phyloP scores from a whole-genome alignment of 2,797 vertebrate species.

The Lepus townsendii region DNA sequence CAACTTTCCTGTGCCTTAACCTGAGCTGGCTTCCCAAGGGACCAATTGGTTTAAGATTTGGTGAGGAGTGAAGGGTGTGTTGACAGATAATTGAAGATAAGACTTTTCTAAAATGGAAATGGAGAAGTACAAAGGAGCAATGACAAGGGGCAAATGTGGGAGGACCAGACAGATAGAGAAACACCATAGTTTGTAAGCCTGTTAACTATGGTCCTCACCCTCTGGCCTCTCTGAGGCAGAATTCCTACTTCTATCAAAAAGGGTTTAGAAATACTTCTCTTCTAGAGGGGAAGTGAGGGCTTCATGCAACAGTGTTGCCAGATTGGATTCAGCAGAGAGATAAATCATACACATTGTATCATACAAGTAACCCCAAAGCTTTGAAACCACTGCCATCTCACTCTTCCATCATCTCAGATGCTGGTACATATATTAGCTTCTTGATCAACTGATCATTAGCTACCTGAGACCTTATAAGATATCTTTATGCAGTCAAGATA shows the following conservation, averaged over 20 bases:
- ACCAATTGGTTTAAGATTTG: background rate
- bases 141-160: background rate
- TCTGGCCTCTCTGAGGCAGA: background rate
- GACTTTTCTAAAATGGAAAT: background rate
- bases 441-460: background rate
- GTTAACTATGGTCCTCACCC: background rate
- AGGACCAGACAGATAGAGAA: background rate
- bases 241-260: background rate
- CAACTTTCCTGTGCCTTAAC: background rate
- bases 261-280: background rate
- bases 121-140: background rate
- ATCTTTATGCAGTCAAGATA: background rate
- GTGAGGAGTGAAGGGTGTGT: background rate
- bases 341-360: background rate
- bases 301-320: background rate
- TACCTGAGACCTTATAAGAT: background rate
- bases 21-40: background rate
- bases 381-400: background rate
- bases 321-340: conserved; percentile 1
- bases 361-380: background rate
- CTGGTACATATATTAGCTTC: background rate
- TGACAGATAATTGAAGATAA: background rate
- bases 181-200: background rate
- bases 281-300: background rate
- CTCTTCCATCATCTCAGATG: background rate